Percentiles rank a stretch among this genome's conserved stretches.
These are phyloP conservation scores for Podarcis lilfordi DNA, from an alignment of 2,797 vertebrate genomes.

Conservation along the genomic window DNA sequence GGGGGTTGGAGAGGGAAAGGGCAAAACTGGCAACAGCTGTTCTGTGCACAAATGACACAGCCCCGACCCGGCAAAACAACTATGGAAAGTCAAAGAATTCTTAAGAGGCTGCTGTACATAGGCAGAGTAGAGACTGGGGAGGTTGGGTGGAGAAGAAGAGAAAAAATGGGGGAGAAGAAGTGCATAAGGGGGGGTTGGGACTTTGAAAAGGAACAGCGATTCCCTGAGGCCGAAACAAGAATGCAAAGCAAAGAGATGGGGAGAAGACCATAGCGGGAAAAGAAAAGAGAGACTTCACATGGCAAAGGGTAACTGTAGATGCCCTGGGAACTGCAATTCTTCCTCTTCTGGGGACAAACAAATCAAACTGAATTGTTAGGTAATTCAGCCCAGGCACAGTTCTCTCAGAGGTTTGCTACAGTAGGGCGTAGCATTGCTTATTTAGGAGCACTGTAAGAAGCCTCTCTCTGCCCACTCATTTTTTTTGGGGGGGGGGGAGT, in stretches of 20 bases:
- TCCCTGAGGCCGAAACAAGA: slow-evolving; percentile 7
- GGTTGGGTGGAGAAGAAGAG: too few relatives aligned
- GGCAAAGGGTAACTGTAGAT: too few relatives aligned
- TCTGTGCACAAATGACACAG: background rate
- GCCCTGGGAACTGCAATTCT: slow-evolving; percentile 3
- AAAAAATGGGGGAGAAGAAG: too few relatives aligned
- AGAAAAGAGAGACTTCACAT: background rate
- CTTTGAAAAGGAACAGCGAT: background rate
- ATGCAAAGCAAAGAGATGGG: background rate
- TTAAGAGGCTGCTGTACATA: background rate
- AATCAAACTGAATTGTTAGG: too few relatives aligned
- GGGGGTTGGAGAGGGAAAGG: too few relatives aligned
- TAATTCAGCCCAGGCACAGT: too few relatives aligned
- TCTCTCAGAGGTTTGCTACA: background rate
- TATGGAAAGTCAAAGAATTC: too few relatives aligned
- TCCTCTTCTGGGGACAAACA: too few relatives aligned
- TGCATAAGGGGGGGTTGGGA: too few relatives aligned
- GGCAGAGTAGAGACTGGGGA: too few relatives aligned
- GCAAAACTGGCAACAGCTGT: too few relatives aligned
- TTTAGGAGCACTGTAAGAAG: background rate
- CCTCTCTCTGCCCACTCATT: too few relatives aligned
- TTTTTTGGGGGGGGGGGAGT: background rate
- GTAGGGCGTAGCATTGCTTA: background rate
- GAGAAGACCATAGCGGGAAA: accelerated
- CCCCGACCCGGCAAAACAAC: background rate